Percentiles rank a stretch among this genome's conserved stretches.
These are phyloP conservation scores for Leptinotarsa defecta DNA, from an alignment of 1,140 invertebrate species.

Conservation along the genomic window DNA sequence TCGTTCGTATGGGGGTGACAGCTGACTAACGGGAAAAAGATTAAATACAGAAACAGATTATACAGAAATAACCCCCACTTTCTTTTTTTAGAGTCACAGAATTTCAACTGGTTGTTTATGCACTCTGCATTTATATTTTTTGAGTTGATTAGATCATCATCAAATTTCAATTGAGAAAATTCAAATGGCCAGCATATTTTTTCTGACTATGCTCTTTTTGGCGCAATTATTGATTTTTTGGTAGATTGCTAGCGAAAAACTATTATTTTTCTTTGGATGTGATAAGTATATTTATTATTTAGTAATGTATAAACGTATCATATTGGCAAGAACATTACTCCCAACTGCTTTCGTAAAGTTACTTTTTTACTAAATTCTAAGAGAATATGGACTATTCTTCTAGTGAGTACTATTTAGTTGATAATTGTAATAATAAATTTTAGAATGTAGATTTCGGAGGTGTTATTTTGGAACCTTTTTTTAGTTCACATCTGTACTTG, in stretches of 20 bases:
- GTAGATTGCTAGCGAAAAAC: slow-evolving; percentile 50
- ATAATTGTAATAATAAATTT: slow-evolving; percentile 55
- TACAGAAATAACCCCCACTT: too few relatives aligned
- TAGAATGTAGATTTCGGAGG: slow-evolving; percentile 45
- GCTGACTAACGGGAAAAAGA: too few relatives aligned
- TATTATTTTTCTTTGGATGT: slow-evolving; percentile 40
- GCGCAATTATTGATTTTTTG: slow-evolving; percentile 47
- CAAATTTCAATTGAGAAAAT: too few relatives aligned
- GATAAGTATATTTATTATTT: slow-evolving; percentile 33
- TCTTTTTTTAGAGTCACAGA: too few relatives aligned
- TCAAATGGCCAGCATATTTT: neutral
- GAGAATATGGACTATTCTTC: slow-evolving; percentile 57
- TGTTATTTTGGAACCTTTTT: neutral
- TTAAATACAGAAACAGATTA: too few relatives aligned
- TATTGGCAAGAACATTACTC: slow-evolving; percentile 33
- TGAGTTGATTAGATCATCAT: too few relatives aligned
- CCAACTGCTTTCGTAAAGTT: slow-evolving; percentile 49
- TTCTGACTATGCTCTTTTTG: slow-evolving; percentile 17
- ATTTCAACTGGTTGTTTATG: too few relatives aligned
- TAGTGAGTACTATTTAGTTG: slow-evolving; percentile 54
- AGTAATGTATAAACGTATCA: slow-evolving; percentile 21
- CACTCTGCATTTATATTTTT: too few relatives aligned
- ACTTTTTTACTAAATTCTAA: slow-evolving; percentile 53
- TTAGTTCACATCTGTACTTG: too few relatives aligned
- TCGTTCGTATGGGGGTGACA: too few relatives aligned